Conservation (phyloP, 2,797 vertebrate species). For the Trachops cirrhosus region DNA sequence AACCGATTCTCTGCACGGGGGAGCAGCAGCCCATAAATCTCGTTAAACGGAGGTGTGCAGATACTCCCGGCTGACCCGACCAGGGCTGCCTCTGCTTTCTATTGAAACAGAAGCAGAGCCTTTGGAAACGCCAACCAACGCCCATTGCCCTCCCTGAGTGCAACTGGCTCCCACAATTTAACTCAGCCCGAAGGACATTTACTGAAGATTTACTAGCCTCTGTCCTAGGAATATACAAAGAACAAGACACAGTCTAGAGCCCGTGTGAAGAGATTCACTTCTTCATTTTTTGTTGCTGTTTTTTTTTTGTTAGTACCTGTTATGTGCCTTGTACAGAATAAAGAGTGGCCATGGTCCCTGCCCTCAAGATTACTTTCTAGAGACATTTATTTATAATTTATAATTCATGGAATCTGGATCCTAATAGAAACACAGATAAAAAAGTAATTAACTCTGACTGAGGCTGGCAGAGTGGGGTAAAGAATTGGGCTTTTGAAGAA, state of each 20-base stretch:
- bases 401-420: not conserved
- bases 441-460: not conserved
- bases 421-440: not conserved
- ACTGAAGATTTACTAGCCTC: not conserved
- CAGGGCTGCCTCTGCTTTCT: not conserved
- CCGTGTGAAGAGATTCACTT: not conserved
- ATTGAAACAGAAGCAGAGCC: not conserved
- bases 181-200: not conserved
- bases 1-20: not conserved
- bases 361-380: not conserved
- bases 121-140: not conserved
- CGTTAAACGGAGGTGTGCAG: fast-evolving
- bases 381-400: not conserved
- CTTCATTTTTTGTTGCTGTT: not conserved
- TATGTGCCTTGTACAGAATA: not conserved
- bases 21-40: not conserved
- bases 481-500: not conserved
- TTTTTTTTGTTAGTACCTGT: not conserved
- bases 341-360: not conserved
- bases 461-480: not conserved
- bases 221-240: not conserved
- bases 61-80: fast-evolving
- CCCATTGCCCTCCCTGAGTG: not conserved
- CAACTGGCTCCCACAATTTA: not conserved
- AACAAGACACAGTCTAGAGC: not conserved